Evolutionary conservation across 2,888 invertebrate genomes (phyloP).

Genomic region (Apodemia duryi): DNA sequence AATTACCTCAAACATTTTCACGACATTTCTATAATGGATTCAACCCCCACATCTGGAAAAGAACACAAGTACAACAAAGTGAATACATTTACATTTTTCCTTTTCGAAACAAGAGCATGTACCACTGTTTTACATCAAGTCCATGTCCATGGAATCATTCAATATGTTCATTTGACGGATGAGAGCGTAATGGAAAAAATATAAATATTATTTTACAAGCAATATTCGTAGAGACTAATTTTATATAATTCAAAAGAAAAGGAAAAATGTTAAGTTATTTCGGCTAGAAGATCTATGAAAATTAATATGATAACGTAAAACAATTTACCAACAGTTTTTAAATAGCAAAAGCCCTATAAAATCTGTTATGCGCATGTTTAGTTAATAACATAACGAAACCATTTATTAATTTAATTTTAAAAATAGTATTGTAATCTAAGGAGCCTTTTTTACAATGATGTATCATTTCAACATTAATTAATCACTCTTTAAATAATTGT

Average conservation of each 20-base stretch:
- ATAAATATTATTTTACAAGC: neutral
- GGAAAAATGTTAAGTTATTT: constrained; percentile 12
- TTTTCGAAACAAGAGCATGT: constrained; percentile 49
- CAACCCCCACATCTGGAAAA: constrained; percentile 79
- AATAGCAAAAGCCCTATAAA: neutral
- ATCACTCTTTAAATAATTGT: neutral
- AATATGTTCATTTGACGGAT: neutral
- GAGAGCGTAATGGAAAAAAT: neutral
- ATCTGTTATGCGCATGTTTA: neutral
- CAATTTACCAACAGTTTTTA: neutral
- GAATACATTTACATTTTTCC: constrained; percentile 56
- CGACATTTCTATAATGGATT: constrained; percentile 77
- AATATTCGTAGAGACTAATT: neutral
- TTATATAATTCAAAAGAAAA: neutral
- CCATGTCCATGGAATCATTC: constrained; percentile 39
- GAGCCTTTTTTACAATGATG: neutral
- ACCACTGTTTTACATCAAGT: constrained; percentile 77
- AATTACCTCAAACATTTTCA: constrained; percentile 79
- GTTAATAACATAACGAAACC: neutral
- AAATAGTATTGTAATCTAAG: neutral
- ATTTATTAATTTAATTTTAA: neutral
- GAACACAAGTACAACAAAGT: constrained; percentile 80
- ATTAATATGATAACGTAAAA: neutral
- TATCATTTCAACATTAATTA: neutral
- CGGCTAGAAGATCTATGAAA: neutral